Conservation (phyloP, 2,797 vertebrate genomes). For the Acanthopagrus latus region DNA sequence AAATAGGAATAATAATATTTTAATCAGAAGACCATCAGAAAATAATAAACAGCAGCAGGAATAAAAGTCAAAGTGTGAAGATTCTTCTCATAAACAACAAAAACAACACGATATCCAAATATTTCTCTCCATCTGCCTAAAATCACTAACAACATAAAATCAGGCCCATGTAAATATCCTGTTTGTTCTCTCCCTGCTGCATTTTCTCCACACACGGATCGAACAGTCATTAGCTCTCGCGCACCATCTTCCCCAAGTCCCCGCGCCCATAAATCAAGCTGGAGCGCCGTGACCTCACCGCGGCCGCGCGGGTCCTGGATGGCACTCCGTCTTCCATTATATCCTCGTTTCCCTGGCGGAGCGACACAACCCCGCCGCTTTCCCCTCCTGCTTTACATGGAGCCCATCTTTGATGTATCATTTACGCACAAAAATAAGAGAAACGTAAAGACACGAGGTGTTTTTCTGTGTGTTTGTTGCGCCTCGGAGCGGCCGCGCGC, state of each 20-base stretch:
- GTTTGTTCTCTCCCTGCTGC: slow-evolving; percentile 71
- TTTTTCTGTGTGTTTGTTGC: slow-evolving; percentile 70
- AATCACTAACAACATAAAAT: slow-evolving; percentile 48
- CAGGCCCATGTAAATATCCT: slow-evolving; percentile 65
- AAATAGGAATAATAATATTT: background rate
- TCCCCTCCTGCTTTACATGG: slow-evolving; percentile 65
- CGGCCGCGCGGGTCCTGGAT: slow-evolving; percentile 81
- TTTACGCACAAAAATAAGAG: slow-evolving; percentile 62
- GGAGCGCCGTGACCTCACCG: slow-evolving; percentile 86
- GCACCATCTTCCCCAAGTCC: slow-evolving; percentile 81
- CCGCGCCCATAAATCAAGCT: slow-evolving; percentile 89
- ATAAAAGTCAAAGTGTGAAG: slow-evolving; percentile 1
- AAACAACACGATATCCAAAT: slow-evolving; percentile 9
- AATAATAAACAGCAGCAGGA: background rate
- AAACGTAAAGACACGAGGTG: slow-evolving; percentile 55
- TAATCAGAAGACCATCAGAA: background rate
- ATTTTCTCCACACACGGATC: slow-evolving; percentile 81
- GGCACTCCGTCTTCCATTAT: slow-evolving; percentile 88
- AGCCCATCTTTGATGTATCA: slow-evolving; percentile 77
- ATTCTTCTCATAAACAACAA: background rate
- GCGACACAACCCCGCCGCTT: slow-evolving; percentile 75
- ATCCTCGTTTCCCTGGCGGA: slow-evolving; percentile 82
- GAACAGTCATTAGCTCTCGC: slow-evolving; percentile 87
- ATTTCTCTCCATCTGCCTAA: slow-evolving; percentile 24
- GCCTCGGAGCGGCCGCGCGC: slow-evolving; percentile 32